Conservation (phyloP, 2,888 invertebrate species). For the Serrognathus titanus region DNA sequence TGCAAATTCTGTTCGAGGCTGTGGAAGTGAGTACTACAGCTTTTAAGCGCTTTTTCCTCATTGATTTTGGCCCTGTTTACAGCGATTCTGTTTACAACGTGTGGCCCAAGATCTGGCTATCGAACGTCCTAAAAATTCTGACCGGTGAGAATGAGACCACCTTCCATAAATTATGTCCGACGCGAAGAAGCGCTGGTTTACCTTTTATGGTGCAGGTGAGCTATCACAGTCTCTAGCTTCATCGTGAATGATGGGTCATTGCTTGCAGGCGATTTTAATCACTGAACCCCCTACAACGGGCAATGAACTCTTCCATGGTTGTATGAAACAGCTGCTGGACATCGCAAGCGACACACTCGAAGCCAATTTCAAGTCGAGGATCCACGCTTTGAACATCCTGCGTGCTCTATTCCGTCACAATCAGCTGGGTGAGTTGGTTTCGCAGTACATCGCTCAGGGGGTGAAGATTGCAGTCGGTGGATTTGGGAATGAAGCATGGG, state of each 20-base stretch:
- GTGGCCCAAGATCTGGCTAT: conserved; percentile 65
- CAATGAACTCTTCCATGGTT: conserved; percentile 56
- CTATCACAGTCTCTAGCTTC: neutral
- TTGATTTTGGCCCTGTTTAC: neutral
- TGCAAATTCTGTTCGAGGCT: conserved; percentile 68
- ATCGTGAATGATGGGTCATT: neutral
- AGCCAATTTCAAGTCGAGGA: conserved; percentile 53
- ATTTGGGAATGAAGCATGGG: conserved; percentile 73
- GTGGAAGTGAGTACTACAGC: conserved; percentile 52
- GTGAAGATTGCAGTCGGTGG: conserved; percentile 70
- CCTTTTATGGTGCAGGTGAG: conserved; percentile 84
- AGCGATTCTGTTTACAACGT: conserved; percentile 5
- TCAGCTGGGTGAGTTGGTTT: conserved; percentile 68
- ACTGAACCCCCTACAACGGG: conserved; percentile 66
- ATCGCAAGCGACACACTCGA: conserved; percentile 43
- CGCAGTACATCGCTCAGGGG: conserved; percentile 66
- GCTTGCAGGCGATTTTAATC: conserved; percentile 67
- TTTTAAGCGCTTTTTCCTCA: conserved; percentile 5
- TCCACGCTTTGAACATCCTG: conserved; percentile 85
- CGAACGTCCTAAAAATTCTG: conserved; percentile 57
- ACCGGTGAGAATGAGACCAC: conserved; percentile 48
- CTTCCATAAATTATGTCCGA: conserved; percentile 65
- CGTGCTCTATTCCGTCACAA: conserved; percentile 76
- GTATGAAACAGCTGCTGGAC: conserved; percentile 56
- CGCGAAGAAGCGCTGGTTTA: conserved; percentile 89